These are phyloP conservation scores for Allobates femoralis DNA, from an alignment of 2,797 vertebrate species.

Conservation along the genomic window DNA sequence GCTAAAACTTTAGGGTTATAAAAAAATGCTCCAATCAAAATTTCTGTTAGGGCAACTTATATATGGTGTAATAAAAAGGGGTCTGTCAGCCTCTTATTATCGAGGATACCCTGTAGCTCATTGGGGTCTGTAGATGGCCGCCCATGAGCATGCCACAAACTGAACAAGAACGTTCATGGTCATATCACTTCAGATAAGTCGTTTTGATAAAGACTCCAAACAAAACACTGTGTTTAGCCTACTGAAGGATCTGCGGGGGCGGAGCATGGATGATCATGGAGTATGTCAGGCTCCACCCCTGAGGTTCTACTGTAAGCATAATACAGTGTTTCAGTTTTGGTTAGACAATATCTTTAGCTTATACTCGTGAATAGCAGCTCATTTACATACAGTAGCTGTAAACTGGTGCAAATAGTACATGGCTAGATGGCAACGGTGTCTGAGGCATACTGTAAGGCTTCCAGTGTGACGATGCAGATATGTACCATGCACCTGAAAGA, in stretches of 20 bases:
- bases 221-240: background rate
- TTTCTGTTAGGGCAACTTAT: background rate
- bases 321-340: background rate
- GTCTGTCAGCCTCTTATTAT: background rate
- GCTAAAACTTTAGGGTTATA: background rate
- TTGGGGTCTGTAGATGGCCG: background rate
- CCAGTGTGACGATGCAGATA: slow-evolving; percentile 7
- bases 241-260: background rate
- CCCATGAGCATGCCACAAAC: background rate
- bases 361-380: background rate
- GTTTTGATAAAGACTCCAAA: background rate
- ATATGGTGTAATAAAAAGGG: background rate
- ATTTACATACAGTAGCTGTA: background rate
- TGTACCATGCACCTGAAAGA: slow-evolving; percentile 24
- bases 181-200: background rate
- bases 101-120: background rate
- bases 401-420: background rate
- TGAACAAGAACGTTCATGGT: background rate
- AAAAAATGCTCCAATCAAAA: background rate
- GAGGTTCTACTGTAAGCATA: background rate
- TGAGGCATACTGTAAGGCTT: background rate
- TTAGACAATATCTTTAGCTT: no score
- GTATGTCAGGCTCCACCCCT: background rate
- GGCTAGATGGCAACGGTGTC: background rate
- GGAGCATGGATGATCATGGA: no score